Percentiles rank a stretch among this genome's conserved stretches.
phyloP scores from a whole-genome alignment of 2,797 vertebrate genomes.

The Aplochiton taeniatus region DNA sequence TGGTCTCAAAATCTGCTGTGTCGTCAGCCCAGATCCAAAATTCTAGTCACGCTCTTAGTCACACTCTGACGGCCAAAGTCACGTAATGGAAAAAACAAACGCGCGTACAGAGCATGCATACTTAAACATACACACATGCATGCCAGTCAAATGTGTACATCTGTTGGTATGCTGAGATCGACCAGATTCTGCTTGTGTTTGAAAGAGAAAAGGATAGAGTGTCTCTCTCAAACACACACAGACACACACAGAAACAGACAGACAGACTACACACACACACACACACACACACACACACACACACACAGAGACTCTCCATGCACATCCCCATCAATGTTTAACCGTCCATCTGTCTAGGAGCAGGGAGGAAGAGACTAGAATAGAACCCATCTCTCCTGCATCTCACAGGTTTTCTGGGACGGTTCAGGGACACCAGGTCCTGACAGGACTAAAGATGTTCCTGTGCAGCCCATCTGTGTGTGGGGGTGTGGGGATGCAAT shows the following conservation, averaged over 20 bases:
- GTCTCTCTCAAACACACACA: too few species aligned
- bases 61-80: too few species aligned
- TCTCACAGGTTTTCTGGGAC: constrained; percentile 37
- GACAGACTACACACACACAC: not conserved
- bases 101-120: not conserved
- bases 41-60: too few species aligned
- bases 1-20: constrained; percentile 17
- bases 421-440: constrained; percentile 26
- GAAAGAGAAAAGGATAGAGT: too few species aligned
- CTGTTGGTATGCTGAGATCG: too few species aligned
- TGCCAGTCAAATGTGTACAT: too few species aligned
- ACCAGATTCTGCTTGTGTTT: too few species aligned
- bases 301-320: constrained; percentile 27
- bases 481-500: too few species aligned
- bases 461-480: constrained; percentile 24
- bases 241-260: too few species aligned
- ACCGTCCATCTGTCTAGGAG: constrained; percentile 52
- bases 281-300: not conserved
- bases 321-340: constrained; percentile 61
- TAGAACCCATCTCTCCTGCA: constrained; percentile 42
- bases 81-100: not conserved
- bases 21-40: too few species aligned
- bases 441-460: constrained; percentile 24
- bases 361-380: constrained; percentile 37
- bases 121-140: too few species aligned